phyloP scores from a whole-genome alignment of 2,888 invertebrate species.

The Trachelus troglodyta region DNA sequence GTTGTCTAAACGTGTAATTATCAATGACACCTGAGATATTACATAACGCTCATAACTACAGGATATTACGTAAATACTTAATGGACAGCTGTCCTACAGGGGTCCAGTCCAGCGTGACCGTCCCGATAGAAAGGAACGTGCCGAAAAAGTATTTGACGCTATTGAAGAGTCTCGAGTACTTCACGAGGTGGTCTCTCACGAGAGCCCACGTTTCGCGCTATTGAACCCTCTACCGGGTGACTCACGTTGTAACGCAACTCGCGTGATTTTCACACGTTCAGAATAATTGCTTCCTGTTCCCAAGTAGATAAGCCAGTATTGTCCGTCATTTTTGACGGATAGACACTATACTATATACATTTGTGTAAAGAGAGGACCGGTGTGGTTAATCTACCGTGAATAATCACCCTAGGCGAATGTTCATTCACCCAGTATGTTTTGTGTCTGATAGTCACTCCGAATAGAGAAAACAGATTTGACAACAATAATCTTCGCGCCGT shows the following conservation, averaged over 20 bases:
- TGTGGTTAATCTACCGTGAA: conserved; percentile 45
- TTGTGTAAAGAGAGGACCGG: conserved; percentile 9
- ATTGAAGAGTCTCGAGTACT: background rate
- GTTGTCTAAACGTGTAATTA: background rate
- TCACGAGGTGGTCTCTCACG: background rate
- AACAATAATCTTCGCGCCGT: background rate
- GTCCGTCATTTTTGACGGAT: conserved; percentile 13
- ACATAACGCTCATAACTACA: background rate
- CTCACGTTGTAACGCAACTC: background rate
- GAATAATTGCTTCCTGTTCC: conserved; percentile 32
- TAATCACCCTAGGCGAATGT: conserved; percentile 31
- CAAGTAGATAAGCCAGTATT: conserved; percentile 19
- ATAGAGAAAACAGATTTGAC: background rate
- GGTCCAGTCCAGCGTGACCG: background rate
- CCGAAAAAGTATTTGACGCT: background rate
- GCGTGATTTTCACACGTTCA: conserved; percentile 17
- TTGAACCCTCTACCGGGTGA: background rate
- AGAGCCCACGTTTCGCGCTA: background rate
- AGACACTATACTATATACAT: no score
- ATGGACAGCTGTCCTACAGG: background rate
- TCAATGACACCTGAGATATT: background rate
- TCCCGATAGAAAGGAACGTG: background rate
- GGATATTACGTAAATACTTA: background rate
- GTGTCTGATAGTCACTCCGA: background rate
- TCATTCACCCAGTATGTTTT: background rate